Conservation (phyloP, 2,888 invertebrate genomes). For the Macropis europaea region DNA sequence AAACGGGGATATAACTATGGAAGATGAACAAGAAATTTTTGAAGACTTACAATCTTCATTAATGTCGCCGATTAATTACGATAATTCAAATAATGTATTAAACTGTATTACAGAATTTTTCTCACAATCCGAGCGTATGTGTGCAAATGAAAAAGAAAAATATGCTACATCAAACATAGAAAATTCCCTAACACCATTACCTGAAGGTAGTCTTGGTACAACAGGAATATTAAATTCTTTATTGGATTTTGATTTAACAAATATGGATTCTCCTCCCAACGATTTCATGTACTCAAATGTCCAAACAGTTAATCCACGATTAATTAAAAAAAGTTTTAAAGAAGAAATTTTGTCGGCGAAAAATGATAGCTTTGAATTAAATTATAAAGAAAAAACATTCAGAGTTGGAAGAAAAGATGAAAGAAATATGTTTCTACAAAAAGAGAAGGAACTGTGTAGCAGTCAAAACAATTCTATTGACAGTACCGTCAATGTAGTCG, state of each 20-base stretch:
- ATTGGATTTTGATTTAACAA: conserved; percentile 58
- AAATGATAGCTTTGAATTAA: background rate
- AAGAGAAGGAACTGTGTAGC: conserved; percentile 10
- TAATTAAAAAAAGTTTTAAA: conserved; percentile 46
- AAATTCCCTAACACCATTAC: conserved; percentile 15
- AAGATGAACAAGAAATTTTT: conserved; percentile 60
- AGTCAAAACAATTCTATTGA: conserved; percentile 30
- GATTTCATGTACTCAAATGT: conserved; percentile 61
- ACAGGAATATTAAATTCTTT: conserved; percentile 51
- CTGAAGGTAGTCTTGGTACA: conserved; percentile 40
- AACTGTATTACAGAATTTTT: conserved; percentile 51
- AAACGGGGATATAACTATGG: conserved; percentile 58
- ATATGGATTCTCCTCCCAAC: conserved; percentile 60
- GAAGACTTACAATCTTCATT: conserved; percentile 50
- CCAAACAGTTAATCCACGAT: conserved; percentile 63
- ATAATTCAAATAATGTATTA: conserved; percentile 38
- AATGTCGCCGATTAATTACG: conserved; percentile 42
- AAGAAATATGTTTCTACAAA: background rate
- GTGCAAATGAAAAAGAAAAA: conserved; percentile 15
- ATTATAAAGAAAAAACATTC: background rate
- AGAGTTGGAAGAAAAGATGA: background rate
- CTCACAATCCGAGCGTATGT: conserved; percentile 20
- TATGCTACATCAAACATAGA: conserved; percentile 18
- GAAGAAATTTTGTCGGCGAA: conserved; percentile 21
- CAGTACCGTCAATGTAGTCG: conserved; percentile 32